Evolutionary conservation across 2,888 invertebrate genomes (phyloP), one percentile per base, ranked within the genome.

Genomic region (Caradrina clavipalpis): DNA sequence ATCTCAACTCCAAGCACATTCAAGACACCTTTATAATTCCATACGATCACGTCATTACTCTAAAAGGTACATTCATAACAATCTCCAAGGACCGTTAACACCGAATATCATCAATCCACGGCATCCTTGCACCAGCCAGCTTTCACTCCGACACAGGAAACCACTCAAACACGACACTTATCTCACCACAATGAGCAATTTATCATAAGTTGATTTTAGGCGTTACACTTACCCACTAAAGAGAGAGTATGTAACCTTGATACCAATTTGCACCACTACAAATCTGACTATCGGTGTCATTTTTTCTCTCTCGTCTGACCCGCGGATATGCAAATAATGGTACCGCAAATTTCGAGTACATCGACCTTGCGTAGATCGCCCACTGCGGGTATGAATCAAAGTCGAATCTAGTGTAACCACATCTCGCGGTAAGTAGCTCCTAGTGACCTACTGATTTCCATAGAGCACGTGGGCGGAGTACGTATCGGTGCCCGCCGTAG

Each of bases 141-240:
- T 95, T 95, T 95, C 95, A 91, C 94, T 93, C 83, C 88, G 89
- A 96, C 95, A 94, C 89, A 91, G 91, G 92, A 94, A 95, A 92
- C 91, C 94, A 94, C 94, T 95, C 94, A 92, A 91, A 89, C 87
- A 87, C 89, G 89, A 92, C 92, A 95, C 94, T 93, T 95, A 95
- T 95, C 95, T 91, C 88, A 88, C 89, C 87, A 95, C 95, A 95
- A 95, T 95, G 91, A 93, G 88, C 92, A 92, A 95, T 96, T 94
- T 94, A 95, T 95, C 95, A 95, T 93, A 92, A 89, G 91, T 92
- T 91, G 91, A 92, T 93, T 94, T 94, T 91, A 90, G 91, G 89
- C 92, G 95, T 94, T 95, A 96, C 93, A 95, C 95, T 96, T 94
- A 96, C 95, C 95, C 88, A 95, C 92, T 95, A 94, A 95, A 86